Conservation (phyloP, 1,140 invertebrate species). For the Zaprionus davidi region DNA sequence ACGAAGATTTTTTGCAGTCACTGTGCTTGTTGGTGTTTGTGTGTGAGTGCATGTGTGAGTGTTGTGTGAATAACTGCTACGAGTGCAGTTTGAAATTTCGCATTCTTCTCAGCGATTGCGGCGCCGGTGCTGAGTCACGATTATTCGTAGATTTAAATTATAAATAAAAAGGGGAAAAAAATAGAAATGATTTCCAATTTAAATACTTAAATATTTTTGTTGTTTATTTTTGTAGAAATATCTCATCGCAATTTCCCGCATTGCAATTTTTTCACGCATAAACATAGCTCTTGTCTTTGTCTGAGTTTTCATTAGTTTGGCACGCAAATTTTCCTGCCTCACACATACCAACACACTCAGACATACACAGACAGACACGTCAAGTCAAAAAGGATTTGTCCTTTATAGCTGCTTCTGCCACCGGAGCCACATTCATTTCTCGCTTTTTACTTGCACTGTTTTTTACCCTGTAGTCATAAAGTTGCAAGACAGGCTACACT, state of each 20-base stretch:
- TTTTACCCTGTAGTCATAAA: conserved; percentile 8
- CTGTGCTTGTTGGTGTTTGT: conserved; percentile 31
- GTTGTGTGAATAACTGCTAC: conserved; percentile 52
- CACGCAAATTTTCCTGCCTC: conserved; percentile 29
- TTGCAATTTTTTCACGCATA: conserved; percentile 10
- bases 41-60: conserved; percentile 18
- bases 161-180: background rate
- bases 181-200: background rate
- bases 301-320: conserved; percentile 44
- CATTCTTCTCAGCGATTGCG: conserved; percentile 37
- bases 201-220: background rate
- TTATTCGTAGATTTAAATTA: conserved; percentile 31
- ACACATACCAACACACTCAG: background rate
- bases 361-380: conserved; percentile 5
- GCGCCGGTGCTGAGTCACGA: background rate
- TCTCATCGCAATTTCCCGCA: background rate
- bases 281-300: background rate
- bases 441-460: background rate
- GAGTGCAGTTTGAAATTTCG: conserved; percentile 61
- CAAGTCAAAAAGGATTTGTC: conserved; percentile 38
- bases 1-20: conserved; percentile 42
- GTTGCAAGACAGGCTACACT: background rate
- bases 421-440: conserved; percentile 19
- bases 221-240: too few relatives aligned
- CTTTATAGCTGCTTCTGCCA: conserved; percentile 11